Evolutionary conservation across 2,888 invertebrate species (phyloP), one percentile per base, ranked within the genome.

Genomic region (Nemotelus pantherinus): DNA sequence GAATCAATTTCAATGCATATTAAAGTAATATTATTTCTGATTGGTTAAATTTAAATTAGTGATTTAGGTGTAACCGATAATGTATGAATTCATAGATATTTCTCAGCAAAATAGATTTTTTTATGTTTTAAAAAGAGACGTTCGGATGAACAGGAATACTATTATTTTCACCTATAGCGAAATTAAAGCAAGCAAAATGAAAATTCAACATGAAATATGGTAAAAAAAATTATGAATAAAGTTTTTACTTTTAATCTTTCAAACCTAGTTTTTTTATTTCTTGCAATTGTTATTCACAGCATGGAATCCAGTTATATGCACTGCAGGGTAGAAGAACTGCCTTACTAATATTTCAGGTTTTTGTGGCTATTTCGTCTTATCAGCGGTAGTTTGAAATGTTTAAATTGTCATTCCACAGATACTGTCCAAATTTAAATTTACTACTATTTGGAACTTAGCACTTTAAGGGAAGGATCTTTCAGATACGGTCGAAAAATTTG

Each of bases 101-200:
- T 74, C 63, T 74, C 74, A 47, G 60, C 60, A 60, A 63, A 74
- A 60, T 72, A 72, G 60, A 60, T 58, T 72, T 41, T n/a, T 60
- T 74, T 39, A 57, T 74, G 60, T 60, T 74, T 74, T 74, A 50
- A 48, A 60, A 74, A 74, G 25, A 60, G 70, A 72, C 50, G 74
- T 74, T 74, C 74, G 74, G 60, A 74, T 63, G 74, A 74, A 50
- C 60, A 70, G 70, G 70, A 70, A 70, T 70, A 70, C 55, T 70
- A 70, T 70, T 70, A 70, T 70, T 70, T 70, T 70, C 70, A 70
- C 55, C 9, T 9, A 70, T 55, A 70, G 70, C 55, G 70, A 55
- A 70, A 70, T 70, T 53, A 53, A 55, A 70, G 53, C 70, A 43
- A 70, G 43, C 55, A 41, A 55, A 70, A 41, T n/a, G n/a, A 67